phyloP scores from a whole-genome alignment of 1,140 invertebrate species.

The Cyclina sinensis region DNA sequence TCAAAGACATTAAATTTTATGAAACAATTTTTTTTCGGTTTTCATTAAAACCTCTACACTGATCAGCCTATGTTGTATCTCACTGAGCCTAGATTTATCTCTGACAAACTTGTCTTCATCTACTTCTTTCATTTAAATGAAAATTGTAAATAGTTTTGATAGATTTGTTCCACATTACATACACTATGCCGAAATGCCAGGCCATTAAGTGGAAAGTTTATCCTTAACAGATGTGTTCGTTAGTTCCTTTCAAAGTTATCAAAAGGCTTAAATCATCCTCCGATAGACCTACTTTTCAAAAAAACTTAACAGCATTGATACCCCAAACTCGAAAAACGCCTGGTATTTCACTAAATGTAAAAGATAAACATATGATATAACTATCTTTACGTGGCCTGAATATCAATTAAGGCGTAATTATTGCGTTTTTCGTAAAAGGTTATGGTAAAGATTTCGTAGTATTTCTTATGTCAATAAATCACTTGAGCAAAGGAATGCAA shows the following conservation, averaged over 20 bases:
- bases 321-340: not conserved
- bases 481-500: not conserved
- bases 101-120: too few relatives aligned
- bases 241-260: not conserved
- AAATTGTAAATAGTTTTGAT: not conserved
- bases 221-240: constrained; percentile 2
- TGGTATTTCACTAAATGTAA: constrained; percentile 8
- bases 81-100: too few relatives aligned
- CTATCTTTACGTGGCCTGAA: not conserved
- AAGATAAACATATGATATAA: constrained; percentile 14
- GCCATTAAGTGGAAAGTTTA: constrained; percentile 7
- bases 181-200: not conserved
- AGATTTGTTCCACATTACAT: not conserved
- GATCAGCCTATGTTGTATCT: too few relatives aligned
- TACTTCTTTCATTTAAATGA: too few relatives aligned
- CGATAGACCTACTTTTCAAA: constrained; percentile 12
- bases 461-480: constrained; percentile 3
- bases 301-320: not conserved
- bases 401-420: not conserved
- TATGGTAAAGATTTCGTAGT: constrained; percentile 11
- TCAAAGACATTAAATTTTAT: too few relatives aligned
- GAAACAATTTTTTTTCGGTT: too few relatives aligned
- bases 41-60: too few relatives aligned
- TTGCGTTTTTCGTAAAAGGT: not conserved
- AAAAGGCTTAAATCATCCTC: not conserved